phyloP scores from a whole-genome alignment of 2,888 invertebrate species.

The Lysandra bellargus region DNA sequence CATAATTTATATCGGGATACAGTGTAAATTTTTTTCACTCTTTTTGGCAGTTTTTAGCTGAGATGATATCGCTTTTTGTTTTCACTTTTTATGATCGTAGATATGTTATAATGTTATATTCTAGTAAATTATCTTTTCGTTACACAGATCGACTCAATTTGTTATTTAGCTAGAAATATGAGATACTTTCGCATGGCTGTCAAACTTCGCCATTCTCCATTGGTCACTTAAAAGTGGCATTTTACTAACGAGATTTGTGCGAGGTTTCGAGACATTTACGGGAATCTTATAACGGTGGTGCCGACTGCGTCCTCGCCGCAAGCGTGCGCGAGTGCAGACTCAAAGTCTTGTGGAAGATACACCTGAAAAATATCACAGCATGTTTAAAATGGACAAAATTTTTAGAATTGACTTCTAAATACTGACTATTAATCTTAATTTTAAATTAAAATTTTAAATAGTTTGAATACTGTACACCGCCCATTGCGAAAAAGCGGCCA shows the following conservation, averaged over 20 bases:
- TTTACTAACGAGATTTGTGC: not conserved
- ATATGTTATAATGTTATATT: not conserved
- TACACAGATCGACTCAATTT: not conserved
- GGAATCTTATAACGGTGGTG: conserved; percentile 70
- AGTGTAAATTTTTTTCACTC: not conserved
- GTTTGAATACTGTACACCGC: too few relatives aligned
- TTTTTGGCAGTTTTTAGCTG: not conserved
- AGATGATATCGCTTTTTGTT: not conserved
- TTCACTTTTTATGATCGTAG: not conserved
- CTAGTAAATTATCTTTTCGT: not conserved
- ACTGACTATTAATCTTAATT: too few relatives aligned
- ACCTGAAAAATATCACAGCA: conserved; percentile 51
- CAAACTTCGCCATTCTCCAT: not conserved
- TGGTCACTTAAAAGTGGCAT: not conserved
- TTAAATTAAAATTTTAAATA: too few relatives aligned
- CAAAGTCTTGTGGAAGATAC: conserved; percentile 71
- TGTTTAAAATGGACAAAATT: not conserved
- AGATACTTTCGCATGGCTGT: not conserved
- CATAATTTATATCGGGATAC: not conserved
- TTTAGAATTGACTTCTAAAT: too few relatives aligned
- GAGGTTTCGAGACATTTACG: conserved; percentile 46
- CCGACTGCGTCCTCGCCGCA: conserved; percentile 72
- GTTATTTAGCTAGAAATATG: not conserved
- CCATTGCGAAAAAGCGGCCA: too few relatives aligned
- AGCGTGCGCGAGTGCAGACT: conserved; percentile 69